Base-by-base conservation (phyloP, 2,113 vertebrate species). In the Colossoma macropomum region DNA sequence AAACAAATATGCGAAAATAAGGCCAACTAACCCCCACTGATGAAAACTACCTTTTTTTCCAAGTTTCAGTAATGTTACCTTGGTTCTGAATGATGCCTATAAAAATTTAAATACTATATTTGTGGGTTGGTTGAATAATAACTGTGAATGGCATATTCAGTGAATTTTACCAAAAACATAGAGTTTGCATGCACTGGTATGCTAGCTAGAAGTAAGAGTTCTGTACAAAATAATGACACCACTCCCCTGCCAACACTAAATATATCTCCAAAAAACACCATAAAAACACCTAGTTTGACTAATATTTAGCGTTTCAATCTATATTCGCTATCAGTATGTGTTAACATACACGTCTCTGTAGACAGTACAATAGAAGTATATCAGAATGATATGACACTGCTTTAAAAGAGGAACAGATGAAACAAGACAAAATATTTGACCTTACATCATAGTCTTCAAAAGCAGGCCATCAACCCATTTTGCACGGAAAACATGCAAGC, bases 401-500 rank as follows among this genome's bases (percentile, higher is more conserved):
- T 59, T 68, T 15, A 28, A 11, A 66, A 68, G 62, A 54, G 13
- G 28, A 30, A 48, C 34, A n/a, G 4, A 45, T 32, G 15, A 81
- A 68, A 48, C 11, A 10, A 77, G 48, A 70, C 30, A 52, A 70
- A 75, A 62, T 30, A 27, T 83, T n/a, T 56, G 66, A 85, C 45
- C 74, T 65, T 72, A 73, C 38, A 72, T 25, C 7, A 9, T 30
- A 45, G 17, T 81, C 25, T 50, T 63, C 41, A 81, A 81, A 77
- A 62, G 38, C 56, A 85, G 78, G 78, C 66, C 75, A 72, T 68
- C 82, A 60, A 62, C 54, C 52, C 45, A 45, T 45, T 78, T 72
- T 52, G 66, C 32, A 77, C 30, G 52, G 70, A 56, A 83, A 45
- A 48, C 60, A 38, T 38, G 3, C 3, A 77, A 83, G 65, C 66